phyloP scores from a whole-genome alignment of 2,113 vertebrate genomes.

The Oxygymnocypris stewartii region DNA sequence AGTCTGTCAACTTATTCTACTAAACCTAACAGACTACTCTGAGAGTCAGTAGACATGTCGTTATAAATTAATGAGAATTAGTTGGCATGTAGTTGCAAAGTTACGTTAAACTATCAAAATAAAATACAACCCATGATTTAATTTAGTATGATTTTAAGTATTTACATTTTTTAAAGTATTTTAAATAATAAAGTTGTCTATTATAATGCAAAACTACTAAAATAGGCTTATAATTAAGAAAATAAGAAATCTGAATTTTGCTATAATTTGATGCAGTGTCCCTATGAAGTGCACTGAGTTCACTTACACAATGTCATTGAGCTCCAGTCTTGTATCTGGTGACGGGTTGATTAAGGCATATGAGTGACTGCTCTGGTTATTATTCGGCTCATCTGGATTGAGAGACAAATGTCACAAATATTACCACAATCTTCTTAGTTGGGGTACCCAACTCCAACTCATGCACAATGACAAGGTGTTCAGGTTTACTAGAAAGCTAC shows the following conservation, averaged over 20 bases:
- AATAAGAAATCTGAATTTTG: background rate
- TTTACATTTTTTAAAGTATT: no score
- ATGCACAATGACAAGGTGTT: background rate
- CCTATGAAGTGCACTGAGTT: background rate
- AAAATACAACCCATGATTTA: background rate
- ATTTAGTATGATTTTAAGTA: background rate
- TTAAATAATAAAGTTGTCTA: background rate
- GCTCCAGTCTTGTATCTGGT: constrained; percentile 78
- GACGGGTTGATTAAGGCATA: constrained; percentile 83
- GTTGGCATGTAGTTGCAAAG: no score
- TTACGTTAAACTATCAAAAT: no score
- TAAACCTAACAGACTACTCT: no score
- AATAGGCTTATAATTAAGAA: background rate
- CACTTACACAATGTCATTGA: constrained; percentile 80
- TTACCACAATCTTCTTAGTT: background rate
- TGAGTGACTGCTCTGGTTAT: constrained; percentile 76
- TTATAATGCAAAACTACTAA: background rate
- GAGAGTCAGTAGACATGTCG: no score
- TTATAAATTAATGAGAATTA: no score
- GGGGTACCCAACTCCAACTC: background rate
- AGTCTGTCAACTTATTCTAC: no score
- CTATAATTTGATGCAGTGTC: background rate
- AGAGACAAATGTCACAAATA: constrained; percentile 3
- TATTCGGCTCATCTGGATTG: constrained; percentile 75
- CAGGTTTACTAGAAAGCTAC: no score